These are phyloP conservation scores for Macroteleia sp. DNA, from an alignment of 2,888 invertebrate genomes.

Conservation along the genomic window DNA sequence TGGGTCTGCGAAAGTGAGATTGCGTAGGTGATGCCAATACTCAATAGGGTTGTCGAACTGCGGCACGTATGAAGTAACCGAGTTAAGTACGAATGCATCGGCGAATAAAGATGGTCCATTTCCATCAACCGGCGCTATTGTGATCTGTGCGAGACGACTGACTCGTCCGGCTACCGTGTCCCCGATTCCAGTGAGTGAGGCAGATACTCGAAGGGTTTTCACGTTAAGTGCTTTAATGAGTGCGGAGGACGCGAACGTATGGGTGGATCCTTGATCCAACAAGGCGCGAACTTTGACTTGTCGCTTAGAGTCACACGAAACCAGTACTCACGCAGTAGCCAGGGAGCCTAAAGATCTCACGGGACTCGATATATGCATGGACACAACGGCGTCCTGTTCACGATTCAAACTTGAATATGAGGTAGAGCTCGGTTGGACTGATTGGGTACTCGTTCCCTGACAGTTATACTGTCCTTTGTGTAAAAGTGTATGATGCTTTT, in stretches of 20 bases:
- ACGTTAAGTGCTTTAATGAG: not conserved
- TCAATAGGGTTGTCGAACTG: not conserved
- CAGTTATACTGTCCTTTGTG: not conserved
- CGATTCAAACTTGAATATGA: not conserved
- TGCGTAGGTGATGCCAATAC: not conserved
- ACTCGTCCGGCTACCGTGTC: not conserved
- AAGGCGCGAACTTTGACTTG: not conserved
- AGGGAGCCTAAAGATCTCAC: not conserved
- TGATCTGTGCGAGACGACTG: not conserved
- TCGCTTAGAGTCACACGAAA: not conserved
- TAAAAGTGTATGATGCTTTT: slow-evolving; percentile 5
- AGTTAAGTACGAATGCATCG: not conserved
- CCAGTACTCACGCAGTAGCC: not conserved
- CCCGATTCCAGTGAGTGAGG: not conserved
- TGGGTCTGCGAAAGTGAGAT: not conserved
- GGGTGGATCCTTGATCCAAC: not conserved
- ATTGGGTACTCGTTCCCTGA: too few species aligned
- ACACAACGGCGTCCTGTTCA: not conserved
- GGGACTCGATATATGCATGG: not conserved
- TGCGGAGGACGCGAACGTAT: not conserved
- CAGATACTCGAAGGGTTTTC: not conserved
- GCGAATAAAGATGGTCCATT: not conserved
- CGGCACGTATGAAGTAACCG: not conserved
- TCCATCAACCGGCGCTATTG: not conserved
- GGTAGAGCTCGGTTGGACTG: not conserved